phyloP scores from a whole-genome alignment of 2,113 vertebrate genomes.

The Eptesicus fuscus region DNA sequence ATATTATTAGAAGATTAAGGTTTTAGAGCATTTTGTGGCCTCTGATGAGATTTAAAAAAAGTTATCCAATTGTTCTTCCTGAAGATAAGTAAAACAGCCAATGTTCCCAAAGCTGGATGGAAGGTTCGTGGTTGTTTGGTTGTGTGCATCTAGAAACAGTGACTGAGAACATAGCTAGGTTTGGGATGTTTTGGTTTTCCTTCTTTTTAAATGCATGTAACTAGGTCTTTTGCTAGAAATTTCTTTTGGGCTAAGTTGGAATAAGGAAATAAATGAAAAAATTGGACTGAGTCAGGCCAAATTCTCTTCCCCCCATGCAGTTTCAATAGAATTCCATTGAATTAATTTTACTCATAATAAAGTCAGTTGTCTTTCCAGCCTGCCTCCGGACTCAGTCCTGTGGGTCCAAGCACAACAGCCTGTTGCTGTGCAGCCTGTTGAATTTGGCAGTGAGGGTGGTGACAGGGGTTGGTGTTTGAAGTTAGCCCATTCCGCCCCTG shows the following conservation, averaged over 20 bases:
- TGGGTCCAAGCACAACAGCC: conserved; percentile 67
- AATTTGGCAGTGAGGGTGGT: conserved; percentile 48
- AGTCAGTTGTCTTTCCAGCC: conserved; percentile 56
- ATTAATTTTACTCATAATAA: conserved; percentile 69
- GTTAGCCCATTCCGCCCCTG: neutral
- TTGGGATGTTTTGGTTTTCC: neutral
- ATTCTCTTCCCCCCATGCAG: conserved; percentile 10
- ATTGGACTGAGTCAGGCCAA: conserved; percentile 12
- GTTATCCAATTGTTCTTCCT: neutral
- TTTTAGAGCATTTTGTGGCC: neutral
- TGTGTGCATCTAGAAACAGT: neutral
- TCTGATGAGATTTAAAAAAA: neutral
- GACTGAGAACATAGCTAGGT: neutral
- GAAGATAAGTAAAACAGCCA: neutral
- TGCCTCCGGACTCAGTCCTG: conserved; percentile 51
- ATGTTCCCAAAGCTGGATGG: neutral
- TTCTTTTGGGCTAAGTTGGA: conserved; percentile 14
- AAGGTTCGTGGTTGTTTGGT: neutral
- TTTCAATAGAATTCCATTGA: conserved; percentile 68
- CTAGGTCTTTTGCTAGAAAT: conserved; percentile 36
- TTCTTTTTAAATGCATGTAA: conserved; percentile 7
- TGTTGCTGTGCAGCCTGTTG: conserved; percentile 57
- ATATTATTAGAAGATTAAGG: conserved; percentile 5
- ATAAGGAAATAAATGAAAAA: conserved; percentile 46
- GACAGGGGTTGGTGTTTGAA: conserved; percentile 56